Base-by-base conservation (phyloP, 2,888 invertebrate species). In the Tolmerus cingulatus region DNA sequence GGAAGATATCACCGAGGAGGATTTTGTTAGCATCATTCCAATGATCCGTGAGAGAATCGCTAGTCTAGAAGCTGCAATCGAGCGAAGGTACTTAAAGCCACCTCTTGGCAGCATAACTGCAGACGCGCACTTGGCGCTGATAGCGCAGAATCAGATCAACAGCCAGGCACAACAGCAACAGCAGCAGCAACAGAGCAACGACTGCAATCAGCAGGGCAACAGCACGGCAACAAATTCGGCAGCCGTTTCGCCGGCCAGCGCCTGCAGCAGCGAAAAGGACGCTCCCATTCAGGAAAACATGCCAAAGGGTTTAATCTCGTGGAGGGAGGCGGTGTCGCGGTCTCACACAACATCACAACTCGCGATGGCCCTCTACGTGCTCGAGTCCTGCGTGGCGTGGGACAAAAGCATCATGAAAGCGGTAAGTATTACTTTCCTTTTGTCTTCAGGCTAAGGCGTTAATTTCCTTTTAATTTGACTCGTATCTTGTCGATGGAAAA, bases 321-420 rank as follows among this genome's bases (percentile, higher is more conserved):
- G 99, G 99, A 95, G 98, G 0, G 97, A 97, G 90, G 98, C 97
- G 0, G 96, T 98, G 0, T 93, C 95, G 0, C 95, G 96, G 82
- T 96, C 97, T 77, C 95, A 95, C 90, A 98, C 98, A 0, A 96
- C 98, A 0, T 97, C 98, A 0, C 98, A 99, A 91, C 93, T 99
- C 34, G 97, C 97, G 30, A 96, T 98, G 95, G 96, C 97, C 90
- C 94, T 98, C 87, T 96, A 97, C 91, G 96, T 97, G 90, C 93
- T 99, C 89, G 98, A 98, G 92, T 96, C 96, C 2, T 97, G 96
- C 91, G 97, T 99, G 90, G 98, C 98, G 57, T 99, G 99, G 99
- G 99, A 99, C 93, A 98, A 98, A 94, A 98, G 98, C 93, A 97
- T 98, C 91, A 98, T 99, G 98, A 98, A 98, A 95, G 99, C 98